Evolutionary conservation across 2,797 vertebrate genomes (phyloP), one percentile per base, ranked within the genome.

Genomic region (Oryzias sinensis): DNA sequence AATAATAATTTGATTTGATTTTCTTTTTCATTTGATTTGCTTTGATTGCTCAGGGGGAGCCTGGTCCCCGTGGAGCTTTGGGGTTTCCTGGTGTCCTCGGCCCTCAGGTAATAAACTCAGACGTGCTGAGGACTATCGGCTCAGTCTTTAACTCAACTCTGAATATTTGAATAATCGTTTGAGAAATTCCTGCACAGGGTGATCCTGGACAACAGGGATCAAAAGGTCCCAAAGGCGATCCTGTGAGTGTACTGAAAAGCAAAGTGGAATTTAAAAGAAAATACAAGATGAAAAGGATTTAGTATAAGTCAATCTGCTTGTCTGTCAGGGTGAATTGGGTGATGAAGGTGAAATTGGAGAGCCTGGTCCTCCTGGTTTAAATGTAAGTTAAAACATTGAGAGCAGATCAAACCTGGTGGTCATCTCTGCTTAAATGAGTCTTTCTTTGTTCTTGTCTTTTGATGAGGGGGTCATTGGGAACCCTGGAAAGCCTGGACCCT

Each of bases 301-400:
- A 14, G 14, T 7, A 1, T 0, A 14, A 17, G 5, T 22, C n/a
- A 2, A 3, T 1, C 9, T 68, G 5, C 65, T 13, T 37, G 33
- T 70, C 65, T 16, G 70, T 20, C 62, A 93, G 92, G 92, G 90
- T 15, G 67, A 68, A 61, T 18, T 14, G 22, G 92, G 92, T 49
- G 72, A 85, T 66, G 87, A 92, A 66, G 92, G 92, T 14, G 78
- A 82, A 0, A 89, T 91, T 43, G 92, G 92, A 24, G 75, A 86
- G 61, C 87, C 87, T 17, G 92, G 92, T 63, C 75, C 77, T 7
- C 49, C 62, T 41, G 92, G 92, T 76, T 53, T 74, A 33, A 70
- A 85, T 53, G 92, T 93, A 87, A 85, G 85, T 53, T 44, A 42
- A 53, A 37, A 37, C 33, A 9, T 13, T 37, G 11, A 37, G 33